Evolutionary conservation across 1,140 invertebrate species (phyloP).

Genomic region (Nylanderia fulva): DNA sequence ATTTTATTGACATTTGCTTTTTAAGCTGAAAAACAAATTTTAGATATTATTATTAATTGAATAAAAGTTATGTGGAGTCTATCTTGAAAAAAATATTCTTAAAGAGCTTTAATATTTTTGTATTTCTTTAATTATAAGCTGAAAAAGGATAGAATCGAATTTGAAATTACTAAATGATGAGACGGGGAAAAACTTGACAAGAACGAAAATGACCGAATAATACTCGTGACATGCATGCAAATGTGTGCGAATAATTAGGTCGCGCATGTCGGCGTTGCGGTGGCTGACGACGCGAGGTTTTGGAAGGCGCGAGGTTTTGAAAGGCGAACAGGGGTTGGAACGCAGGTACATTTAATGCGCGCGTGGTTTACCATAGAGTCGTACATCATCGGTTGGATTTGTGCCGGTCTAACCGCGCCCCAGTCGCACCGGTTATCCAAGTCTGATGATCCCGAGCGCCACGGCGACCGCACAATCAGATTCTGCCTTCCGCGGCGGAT

Average conservation of each 20-base stretch:
- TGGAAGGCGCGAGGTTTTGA: slow-evolving; percentile 47
- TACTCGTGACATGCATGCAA: not conserved
- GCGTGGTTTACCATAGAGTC: slow-evolving; percentile 70
- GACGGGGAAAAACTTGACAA: not conserved
- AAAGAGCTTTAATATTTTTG: not conserved
- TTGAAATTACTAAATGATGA: not conserved
- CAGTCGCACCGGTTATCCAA: slow-evolving; percentile 62
- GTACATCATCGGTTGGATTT: slow-evolving; percentile 71
- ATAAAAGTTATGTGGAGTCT: not conserved
- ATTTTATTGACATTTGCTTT: not conserved
- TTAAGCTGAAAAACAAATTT: not conserved
- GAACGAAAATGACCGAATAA: slow-evolving; percentile 6
- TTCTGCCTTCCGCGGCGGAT: not conserved
- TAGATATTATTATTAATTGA: not conserved
- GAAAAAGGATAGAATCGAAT: not conserved
- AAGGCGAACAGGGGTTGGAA: slow-evolving; percentile 1
- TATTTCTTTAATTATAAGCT: slow-evolving; percentile 6
- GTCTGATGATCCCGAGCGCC: slow-evolving; percentile 64
- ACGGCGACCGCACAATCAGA: slow-evolving; percentile 25
- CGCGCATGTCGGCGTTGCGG: slow-evolving; percentile 14
- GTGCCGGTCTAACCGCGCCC: slow-evolving; percentile 62
- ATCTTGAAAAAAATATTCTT: not conserved
- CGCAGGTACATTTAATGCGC: slow-evolving; percentile 58
- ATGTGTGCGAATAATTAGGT: slow-evolving; percentile 42
- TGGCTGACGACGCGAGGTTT: not conserved